These are phyloP conservation scores for Neostethus bicornis DNA, from an alignment of 2,797 vertebrate genomes.

Conservation along the genomic window DNA sequence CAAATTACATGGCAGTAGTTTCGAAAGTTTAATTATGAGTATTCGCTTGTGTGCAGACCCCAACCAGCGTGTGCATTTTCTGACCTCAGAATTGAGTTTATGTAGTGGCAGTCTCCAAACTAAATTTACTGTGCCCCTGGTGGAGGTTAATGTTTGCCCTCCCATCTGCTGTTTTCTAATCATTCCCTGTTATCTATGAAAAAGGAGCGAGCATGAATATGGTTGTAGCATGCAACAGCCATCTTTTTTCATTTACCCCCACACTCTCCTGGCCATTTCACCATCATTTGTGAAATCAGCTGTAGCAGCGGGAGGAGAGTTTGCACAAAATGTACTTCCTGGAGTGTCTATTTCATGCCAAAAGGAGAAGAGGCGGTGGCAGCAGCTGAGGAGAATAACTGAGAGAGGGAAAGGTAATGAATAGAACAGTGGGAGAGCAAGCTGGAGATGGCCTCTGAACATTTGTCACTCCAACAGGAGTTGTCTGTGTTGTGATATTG, in stretches of 20 bases:
- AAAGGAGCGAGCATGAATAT: slow-evolving; percentile 48
- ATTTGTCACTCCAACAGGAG: slow-evolving; percentile 75
- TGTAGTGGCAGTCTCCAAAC: slow-evolving; percentile 48
- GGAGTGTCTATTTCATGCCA: slow-evolving; percentile 76
- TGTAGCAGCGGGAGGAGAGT: slow-evolving; percentile 76
- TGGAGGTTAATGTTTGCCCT: slow-evolving; percentile 66
- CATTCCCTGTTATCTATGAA: slow-evolving; percentile 77
- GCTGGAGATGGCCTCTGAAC: slow-evolving; percentile 62
- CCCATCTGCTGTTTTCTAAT: slow-evolving; percentile 78
- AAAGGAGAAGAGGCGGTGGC: slow-evolving; percentile 55
- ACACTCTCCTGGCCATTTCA: slow-evolving; percentile 72
- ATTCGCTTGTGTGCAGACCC: slow-evolving; percentile 1
- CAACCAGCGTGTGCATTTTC: slow-evolving; percentile 9
- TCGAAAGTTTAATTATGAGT: slow-evolving; percentile 22
- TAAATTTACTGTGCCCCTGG: slow-evolving; percentile 47
- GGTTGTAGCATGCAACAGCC: slow-evolving; percentile 58
- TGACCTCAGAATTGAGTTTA: slow-evolving; percentile 50
- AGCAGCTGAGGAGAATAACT: slow-evolving; percentile 63
- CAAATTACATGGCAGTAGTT: no score
- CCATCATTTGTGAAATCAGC: slow-evolving; percentile 84
- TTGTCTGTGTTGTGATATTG: slow-evolving; percentile 72
- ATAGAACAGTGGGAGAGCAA: slow-evolving; percentile 69
- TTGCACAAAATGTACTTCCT: slow-evolving; percentile 81
- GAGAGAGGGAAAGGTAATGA: slow-evolving; percentile 67
- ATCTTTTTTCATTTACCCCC: slow-evolving; percentile 78